phyloP scores from a whole-genome alignment of 2,797 vertebrate genomes.

The Mionectes olivaceus region DNA sequence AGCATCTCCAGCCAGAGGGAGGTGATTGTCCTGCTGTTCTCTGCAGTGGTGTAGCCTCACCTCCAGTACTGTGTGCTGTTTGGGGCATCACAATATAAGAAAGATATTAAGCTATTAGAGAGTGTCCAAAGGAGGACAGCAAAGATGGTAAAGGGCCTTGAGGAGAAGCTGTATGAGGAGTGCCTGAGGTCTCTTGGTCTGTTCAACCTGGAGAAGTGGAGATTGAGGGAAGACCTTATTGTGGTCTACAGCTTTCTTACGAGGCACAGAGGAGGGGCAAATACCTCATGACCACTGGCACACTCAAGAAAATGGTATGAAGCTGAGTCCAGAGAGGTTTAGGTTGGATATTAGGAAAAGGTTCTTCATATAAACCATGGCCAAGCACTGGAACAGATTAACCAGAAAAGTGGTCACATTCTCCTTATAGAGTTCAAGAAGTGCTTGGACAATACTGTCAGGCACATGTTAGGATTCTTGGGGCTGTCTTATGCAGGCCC shows the following conservation, averaged over 20 bases:
- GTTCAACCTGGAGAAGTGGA: background rate
- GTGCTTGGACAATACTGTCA: background rate
- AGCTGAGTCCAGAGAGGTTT: background rate
- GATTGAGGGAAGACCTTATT: fast-evolving
- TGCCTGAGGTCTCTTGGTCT: background rate
- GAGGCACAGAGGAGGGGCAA: background rate
- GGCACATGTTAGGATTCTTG: background rate
- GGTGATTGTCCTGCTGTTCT: fast-evolving
- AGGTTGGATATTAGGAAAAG: background rate
- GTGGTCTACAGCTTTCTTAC: fast-evolving
- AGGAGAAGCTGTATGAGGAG: fast-evolving
- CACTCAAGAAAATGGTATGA: background rate
- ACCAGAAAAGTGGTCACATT: background rate
- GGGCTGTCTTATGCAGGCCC: background rate
- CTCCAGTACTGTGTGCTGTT: background rate
- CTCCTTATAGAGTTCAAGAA: background rate
- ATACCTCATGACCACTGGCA: background rate
- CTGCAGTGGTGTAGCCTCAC: fast-evolving
- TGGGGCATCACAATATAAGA: background rate
- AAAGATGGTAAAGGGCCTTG: background rate
- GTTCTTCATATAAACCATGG: fast-evolving
- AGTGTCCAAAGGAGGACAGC: background rate
- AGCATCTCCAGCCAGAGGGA: background rate
- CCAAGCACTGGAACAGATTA: fast-evolving
- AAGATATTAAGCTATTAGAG: background rate